A percentile compares a stretch with the other conserved stretches of the same genome.
Evolutionary conservation across 2,888 invertebrate species (phyloP).

Genomic region (Sycophila texana): DNA sequence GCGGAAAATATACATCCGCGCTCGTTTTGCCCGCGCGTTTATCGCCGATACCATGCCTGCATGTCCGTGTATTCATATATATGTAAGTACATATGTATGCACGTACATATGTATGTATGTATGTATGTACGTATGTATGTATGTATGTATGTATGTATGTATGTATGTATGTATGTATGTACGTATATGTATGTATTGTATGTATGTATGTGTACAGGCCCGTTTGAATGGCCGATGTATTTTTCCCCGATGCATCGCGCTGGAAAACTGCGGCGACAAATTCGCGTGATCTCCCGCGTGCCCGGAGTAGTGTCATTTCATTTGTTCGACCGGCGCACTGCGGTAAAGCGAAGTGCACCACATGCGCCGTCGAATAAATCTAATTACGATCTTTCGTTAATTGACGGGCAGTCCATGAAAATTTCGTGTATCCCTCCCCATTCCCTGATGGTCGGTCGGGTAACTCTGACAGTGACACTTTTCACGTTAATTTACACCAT

Average conservation of each 20-base stretch:
- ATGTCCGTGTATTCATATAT: constrained; percentile 41
- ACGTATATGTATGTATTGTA: not conserved
- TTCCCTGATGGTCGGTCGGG: no score
- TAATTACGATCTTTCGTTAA: no score
- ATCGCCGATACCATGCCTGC: not conserved
- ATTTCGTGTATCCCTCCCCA: no score
- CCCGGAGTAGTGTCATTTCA: constrained; percentile 1
- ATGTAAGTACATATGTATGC: not conserved
- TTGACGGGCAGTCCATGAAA: no score
- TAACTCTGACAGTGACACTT: no score
- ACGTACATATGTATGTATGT: not conserved
- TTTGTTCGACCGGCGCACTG: constrained; percentile 7
- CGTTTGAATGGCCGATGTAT: no score
- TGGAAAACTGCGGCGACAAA: constrained; percentile 10
- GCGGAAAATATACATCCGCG: constrained; percentile 29
- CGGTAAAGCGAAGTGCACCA: no score
- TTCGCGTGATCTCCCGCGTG: constrained; percentile 4
- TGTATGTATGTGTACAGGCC: no score
- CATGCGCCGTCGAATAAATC: no score
- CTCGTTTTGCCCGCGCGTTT: not conserved
- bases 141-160: not conserved
- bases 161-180: not conserved
- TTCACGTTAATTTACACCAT: no score
- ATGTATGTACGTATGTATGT: not conserved
- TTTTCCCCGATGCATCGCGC: not conserved